Evolutionary conservation across 2,797 vertebrate genomes (phyloP).

Genomic region (Clarias laeviceps): DNA sequence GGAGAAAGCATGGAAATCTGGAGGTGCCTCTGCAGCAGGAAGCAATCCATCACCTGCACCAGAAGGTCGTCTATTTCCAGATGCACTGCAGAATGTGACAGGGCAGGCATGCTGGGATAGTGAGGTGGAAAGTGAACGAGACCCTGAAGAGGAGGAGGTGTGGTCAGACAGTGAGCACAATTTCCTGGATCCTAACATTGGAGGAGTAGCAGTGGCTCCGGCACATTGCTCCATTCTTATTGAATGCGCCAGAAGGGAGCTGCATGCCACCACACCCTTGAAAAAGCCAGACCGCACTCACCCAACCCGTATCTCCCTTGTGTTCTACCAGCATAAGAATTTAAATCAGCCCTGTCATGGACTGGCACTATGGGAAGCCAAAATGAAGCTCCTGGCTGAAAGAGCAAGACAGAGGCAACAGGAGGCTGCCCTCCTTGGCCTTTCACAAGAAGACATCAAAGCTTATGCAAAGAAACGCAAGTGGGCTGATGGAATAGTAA

Average conservation of each 20-base stretch:
- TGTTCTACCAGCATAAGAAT: slow-evolving; percentile 99
- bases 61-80: slow-evolving; percentile 82
- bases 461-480: slow-evolving; percentile 94
- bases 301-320: slow-evolving; percentile 97
- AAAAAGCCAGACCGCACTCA: slow-evolving; percentile 94
- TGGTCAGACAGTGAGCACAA: slow-evolving; percentile 99
- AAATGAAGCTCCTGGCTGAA: slow-evolving; percentile 96
- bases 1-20: slow-evolving; percentile 88
- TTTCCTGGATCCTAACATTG: slow-evolving; percentile 95
- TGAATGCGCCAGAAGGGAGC: slow-evolving; percentile 92
- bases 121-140: slow-evolving; percentile 66
- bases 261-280: slow-evolving; percentile 95
- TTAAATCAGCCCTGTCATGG: slow-evolving; percentile 96
- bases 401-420: slow-evolving; percentile 87
- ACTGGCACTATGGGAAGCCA: slow-evolving; percentile 95
- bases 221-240: slow-evolving; percentile 95
- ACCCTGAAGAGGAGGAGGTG: slow-evolving; percentile 79
- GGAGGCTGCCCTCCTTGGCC: slow-evolving; percentile 89
- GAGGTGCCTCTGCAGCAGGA: slow-evolving; percentile 75
- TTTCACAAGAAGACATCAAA: slow-evolving; percentile 89
- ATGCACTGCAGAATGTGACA: slow-evolving; percentile 76
- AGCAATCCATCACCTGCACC: slow-evolving; percentile 75
- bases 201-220: slow-evolving; percentile 92
- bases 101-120: slow-evolving; percentile 81
- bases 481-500: slow-evolving; percentile 75